Evolutionary conservation across 1,140 invertebrate species (phyloP), one percentile per base, ranked within the genome.

Genomic region (Prorops nasuta): DNA sequence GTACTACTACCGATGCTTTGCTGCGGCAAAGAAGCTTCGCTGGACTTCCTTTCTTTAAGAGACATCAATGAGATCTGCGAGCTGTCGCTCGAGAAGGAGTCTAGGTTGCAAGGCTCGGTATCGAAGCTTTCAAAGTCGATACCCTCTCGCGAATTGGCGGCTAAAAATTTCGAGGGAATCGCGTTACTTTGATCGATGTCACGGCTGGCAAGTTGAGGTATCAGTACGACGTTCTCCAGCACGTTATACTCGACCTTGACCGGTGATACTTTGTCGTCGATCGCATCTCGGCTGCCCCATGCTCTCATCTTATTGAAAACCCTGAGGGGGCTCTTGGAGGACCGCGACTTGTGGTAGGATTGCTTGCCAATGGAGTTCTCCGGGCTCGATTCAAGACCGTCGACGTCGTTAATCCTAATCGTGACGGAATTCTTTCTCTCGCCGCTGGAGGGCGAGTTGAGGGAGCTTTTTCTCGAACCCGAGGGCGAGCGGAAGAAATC

Each of bases 401-500:
- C 71, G 9, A 55, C 46, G 28, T 67, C 66, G 36, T 67, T 71
- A 19, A 69, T 63, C 32, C 65, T 67, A 20, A 67, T 70, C 1
- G 64, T 60, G 3, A 70, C 60, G 8, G 58, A 66, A 36, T 65
- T 70, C 40, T 71, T 76, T 19, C 67, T 53, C 28, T 73, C 68
- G 4, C 41, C 45, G 44, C 60, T 67, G 9, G 63, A 60, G 0
- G 65, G 54, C 8, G 61, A 63, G 16, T 60, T 68, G 6, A 70
- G 39, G 4, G 74, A 76, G 35, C 72, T 64, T 42, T 77, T 76
- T 1, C 75, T 61, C n/a, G 74, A 75, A 17, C 73, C 70, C n/a
- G 72, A 68, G 0, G 75, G 75, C 22, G 75, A 77, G 31, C 72
- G 69, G 39, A 78, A 78, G 41, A 76, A 78, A 45, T 76, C 75